Base-by-base conservation (phyloP, 1,140 invertebrate genomes). In the Scylla paramamosain region DNA sequence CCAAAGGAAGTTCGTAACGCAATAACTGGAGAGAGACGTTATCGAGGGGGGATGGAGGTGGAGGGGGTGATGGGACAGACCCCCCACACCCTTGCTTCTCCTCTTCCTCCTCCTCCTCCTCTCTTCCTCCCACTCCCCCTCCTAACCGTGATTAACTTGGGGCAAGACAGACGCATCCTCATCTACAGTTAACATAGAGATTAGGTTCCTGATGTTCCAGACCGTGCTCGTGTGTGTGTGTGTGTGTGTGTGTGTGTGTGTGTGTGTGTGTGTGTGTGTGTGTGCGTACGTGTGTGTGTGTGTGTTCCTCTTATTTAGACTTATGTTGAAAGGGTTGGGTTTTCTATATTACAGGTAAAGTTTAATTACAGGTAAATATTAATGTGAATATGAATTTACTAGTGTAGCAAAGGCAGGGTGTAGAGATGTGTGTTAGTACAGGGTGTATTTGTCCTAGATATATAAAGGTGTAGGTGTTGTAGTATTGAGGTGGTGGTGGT, bases 1-100 rank as follows among this genome's bases (percentile, higher is more conserved):
- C 48, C 88, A 91, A 91, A 92, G 89, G 88, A 39, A 89, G n/a
- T 52, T n/a, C 28, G 28, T 94, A 91, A 94, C 91, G 77, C 84
- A 91, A 92, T 91, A 94, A 91, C 92, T 48, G 83, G 12, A 32
- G 59, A 29, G 77, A 92, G 39, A 92, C 45, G 32, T 48, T 91
- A 29, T 48, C 48, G 28, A 48, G 32, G 45, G 67, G 28, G 91
- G 31, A 28, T 83, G 92, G 14, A 48, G n/a, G 52, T 25, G 91
- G 32, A 48, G 29, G 59, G 67, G n/a, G 28, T 7, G 67, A 16
- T 25, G 52, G 14, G 32, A 31, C 29, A 84, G 67, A 84, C 45
- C 29, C 29, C 31, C 45, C 10, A 16, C 28, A 7, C 86, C 45
- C 25, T 32, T 28, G 6, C 31, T 32, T 28, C 45, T n/a, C 14